Evolutionary conservation across 2,113 vertebrate species (phyloP).

Genomic region (Engraulis encrasicolus): DNA sequence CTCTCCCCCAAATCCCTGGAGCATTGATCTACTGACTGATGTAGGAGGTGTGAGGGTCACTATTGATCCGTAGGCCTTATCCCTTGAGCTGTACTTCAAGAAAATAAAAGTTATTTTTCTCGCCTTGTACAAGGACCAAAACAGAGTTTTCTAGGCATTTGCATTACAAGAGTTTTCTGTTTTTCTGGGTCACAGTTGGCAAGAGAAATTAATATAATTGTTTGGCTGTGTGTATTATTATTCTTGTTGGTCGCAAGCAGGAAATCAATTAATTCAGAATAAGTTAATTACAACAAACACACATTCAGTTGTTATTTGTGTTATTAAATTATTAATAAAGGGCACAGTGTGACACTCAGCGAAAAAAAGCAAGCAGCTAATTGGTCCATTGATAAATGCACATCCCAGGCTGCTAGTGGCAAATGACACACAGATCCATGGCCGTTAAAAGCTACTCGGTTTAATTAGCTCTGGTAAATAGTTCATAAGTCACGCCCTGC

Average conservation of each 20-base stretch:
- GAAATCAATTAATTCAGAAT: not conserved
- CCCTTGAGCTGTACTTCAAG: not conserved
- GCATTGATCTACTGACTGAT: not conserved
- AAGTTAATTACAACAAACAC: not conserved
- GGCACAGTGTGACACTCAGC: constrained; percentile 63
- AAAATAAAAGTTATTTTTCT: not conserved
- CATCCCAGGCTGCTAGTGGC: constrained; percentile 57
- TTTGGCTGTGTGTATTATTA: not conserved
- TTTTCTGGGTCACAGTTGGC: not conserved
- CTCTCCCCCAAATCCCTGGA: not conserved
- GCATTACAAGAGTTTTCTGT: not conserved
- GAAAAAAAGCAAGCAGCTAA: constrained; percentile 45
- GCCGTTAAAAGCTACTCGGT: constrained; percentile 67
- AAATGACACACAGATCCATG: constrained; percentile 63
- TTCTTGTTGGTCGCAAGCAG: not conserved
- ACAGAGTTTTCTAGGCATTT: not conserved
- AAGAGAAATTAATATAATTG: not conserved
- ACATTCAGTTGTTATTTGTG: not conserved
- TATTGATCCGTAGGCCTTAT: constrained; percentile 17
- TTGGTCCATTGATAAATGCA: constrained; percentile 70
- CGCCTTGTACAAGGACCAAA: not conserved
- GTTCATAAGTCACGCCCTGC: constrained; percentile 62
- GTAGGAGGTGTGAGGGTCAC: constrained; percentile 16
- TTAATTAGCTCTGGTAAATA: constrained; percentile 76
- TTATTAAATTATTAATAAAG: constrained; percentile 46